Percentiles rank a stretch among this genome's conserved stretches.
Conservation (phyloP, 2,797 vertebrate species). For the Morus bassanus region DNA sequence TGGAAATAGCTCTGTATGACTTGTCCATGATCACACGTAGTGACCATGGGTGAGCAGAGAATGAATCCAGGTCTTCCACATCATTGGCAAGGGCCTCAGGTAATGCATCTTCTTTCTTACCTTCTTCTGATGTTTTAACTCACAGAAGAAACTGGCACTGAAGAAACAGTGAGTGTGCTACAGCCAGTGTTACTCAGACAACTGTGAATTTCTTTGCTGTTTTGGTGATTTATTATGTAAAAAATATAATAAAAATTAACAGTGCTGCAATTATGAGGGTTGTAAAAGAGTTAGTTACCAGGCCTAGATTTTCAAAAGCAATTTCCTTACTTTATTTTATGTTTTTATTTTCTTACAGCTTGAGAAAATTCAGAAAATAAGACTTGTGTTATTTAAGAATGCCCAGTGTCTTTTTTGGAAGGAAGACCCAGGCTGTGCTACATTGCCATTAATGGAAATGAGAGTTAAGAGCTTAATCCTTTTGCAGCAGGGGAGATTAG, state of each 20-base stretch:
- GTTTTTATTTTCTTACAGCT: neutral
- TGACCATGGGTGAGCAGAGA: neutral
- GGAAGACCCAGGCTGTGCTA: neutral
- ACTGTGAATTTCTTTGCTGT: neutral
- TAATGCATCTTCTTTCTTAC: neutral
- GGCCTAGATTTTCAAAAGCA: neutral
- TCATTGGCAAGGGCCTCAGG: neutral
- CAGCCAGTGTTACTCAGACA: neutral
- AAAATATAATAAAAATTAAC: neutral
- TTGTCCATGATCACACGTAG: neutral
- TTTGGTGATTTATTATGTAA: neutral
- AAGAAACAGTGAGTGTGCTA: neutral
- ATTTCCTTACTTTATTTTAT: neutral
- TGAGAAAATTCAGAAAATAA: neutral
- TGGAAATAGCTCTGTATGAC: neutral
- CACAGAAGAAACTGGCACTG: neutral
- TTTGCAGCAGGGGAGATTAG: conserved; percentile 31
- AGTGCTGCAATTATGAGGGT: neutral
- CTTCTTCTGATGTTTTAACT: neutral
- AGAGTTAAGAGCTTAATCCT: neutral
- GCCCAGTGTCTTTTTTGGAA: neutral
- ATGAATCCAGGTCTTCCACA: neutral
- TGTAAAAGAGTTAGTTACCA: neutral
- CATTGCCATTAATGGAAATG: conserved; percentile 10
- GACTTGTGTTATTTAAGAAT: neutral